These are phyloP conservation scores for Clupea harengus DNA, from an alignment of 2,113 vertebrate genomes.

Conservation along the genomic window DNA sequence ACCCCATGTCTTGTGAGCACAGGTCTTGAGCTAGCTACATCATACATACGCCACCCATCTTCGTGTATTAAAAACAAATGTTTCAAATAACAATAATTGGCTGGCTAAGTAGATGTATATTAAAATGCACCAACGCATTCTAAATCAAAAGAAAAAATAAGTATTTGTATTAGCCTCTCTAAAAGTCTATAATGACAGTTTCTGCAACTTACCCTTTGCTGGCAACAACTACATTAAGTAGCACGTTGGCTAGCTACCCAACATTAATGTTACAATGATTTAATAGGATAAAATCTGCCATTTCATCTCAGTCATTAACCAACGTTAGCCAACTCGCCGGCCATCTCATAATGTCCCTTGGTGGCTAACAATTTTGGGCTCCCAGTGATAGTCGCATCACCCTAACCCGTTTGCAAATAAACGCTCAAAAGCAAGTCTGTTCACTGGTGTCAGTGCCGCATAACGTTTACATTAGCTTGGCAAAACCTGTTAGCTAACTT, in stretches of 20 bases:
- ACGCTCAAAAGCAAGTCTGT: not conserved
- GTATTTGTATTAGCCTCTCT: not conserved
- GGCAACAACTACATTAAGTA: not conserved
- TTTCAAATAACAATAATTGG: not conserved
- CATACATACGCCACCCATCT: not conserved
- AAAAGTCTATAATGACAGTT: not conserved
- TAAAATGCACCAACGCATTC: not conserved
- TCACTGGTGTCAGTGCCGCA: slow-evolving; percentile 12
- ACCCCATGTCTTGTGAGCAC: slow-evolving; percentile 44
- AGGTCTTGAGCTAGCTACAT: slow-evolving; percentile 26
- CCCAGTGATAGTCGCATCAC: not conserved
- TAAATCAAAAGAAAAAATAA: not conserved
- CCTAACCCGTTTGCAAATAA: not conserved
- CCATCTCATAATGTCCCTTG: slow-evolving; percentile 10
- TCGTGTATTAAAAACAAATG: not conserved
- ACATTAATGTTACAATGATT: not conserved
- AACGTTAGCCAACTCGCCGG: not conserved
- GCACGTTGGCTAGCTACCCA: not conserved
- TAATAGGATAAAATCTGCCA: not conserved
- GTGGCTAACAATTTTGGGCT: slow-evolving; percentile 37
- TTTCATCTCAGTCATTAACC: not conserved
- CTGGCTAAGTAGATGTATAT: not conserved
- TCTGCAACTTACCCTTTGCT: not conserved
- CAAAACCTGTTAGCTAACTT: not conserved
- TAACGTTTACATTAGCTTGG: not conserved